Evolutionary conservation across 1,140 invertebrate species (phyloP), one percentile per base, ranked within the genome.

Genomic region (Lamellibrachia luymesi): DNA sequence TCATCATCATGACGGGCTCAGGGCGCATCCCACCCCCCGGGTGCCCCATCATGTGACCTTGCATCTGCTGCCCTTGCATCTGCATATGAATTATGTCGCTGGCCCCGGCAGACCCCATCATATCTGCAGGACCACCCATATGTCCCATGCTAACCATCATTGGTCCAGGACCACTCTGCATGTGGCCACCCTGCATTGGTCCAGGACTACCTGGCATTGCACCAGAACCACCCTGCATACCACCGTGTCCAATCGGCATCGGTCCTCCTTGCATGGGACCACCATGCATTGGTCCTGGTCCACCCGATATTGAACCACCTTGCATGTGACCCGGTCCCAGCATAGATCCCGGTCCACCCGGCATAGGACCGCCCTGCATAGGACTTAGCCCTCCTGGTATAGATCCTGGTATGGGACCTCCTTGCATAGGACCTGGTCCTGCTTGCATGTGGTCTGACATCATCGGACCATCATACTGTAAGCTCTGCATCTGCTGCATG

Each of bases 371-470:
- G 91, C 94, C 94, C 94, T 92, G 94, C 94, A 51, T 89, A 50
- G 92, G 93, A 93, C 93, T 94, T 51, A 93, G 94, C 49, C 94
- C 95, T 56, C 96, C 95, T 91, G 94, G 94, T 95, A 96, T 51
- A 94, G 93, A 94, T 93, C 94, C 95, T 96, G 96, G 91, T 96
- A 95, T 96, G 2, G 95, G 95, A 92, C 94, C 95, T 25, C 94
- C 95, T 93, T 95, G 95, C 94, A 95, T 95, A 25, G 95, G 94
- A 10, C 94, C 94, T 89, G 94, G 94, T 91, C 94, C 94, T 94
- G 94, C 94, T 94, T 94, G 92, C 93, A 94, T 94, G 94, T 94
- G 93, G 94, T 94, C 94, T 5, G 92, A 92, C 17, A 92, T 52
- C 93, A 94, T 94, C n/a, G 92, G 95, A n/a, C 94, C 94, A 92